Base-by-base conservation (phyloP, 2,113 vertebrate species). In the Saccopteryx bilineata region DNA sequence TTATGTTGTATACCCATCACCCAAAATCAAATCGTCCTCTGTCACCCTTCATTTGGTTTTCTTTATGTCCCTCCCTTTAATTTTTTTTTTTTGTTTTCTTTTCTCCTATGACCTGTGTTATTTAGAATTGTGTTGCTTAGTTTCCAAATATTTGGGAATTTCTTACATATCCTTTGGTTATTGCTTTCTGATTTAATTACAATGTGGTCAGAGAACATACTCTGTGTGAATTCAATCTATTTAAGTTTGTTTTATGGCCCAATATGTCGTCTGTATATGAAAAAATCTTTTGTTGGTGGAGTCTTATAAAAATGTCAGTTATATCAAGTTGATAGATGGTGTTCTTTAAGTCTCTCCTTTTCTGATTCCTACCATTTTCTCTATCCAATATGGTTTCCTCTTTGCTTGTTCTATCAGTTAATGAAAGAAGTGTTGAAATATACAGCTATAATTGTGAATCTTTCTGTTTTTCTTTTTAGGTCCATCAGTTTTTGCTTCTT, bases 401-500 rank as follows among this genome's bases (percentile, higher is more conserved):
- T 89, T 84, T 9, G 46, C 48, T 58, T 33, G 7, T 63, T 52
- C 61, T 68, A 5, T 69, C 23, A 52, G 79, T 85, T 78, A 39
- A 31, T 19, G 26, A 52, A 61, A 83, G 7, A 83, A 79, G 6
- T 78, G 1, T 24, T 81, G 60, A 76, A 65, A 71, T 95, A 76
- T 76, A 39, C 33, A 74, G 2, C 50, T 74, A 0, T 75, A 10
- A 48, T 81, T 63, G 31, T 69, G 46, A 86, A 7, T 86, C 54
- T 87, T 74, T 50, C 46, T 33, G 0, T 92, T 90, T 85, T 54
- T 79, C 56, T 54, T 56, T 58, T 46, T 14, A 50, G 33, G 80
- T 90, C 33, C 50, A 14, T 85, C n/a, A 23, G 31, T 56, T 76
- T 93, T 87, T 76, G 71, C 76, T 83, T 87, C 63, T 84, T 78